A percentile compares a stretch with the other conserved stretches of the same genome.
These are phyloP conservation scores for Platyura marginata DNA, from an alignment of 1,140 invertebrate species.

Conservation along the genomic window DNA sequence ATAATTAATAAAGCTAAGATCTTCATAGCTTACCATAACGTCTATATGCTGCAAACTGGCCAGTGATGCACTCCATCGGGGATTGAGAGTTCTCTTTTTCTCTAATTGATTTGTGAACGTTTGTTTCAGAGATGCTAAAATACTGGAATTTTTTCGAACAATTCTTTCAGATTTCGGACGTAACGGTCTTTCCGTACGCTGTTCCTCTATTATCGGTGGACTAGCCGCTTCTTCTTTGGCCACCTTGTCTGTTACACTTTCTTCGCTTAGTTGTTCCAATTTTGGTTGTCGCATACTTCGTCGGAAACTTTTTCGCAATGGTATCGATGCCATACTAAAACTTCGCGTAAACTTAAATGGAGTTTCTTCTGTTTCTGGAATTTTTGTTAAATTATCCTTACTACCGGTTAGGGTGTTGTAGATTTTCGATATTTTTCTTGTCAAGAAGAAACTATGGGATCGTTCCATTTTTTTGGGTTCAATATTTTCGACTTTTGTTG, in stretches of 20 bases:
- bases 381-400: conserved; percentile 13
- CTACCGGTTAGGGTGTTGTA: conserved; percentile 19
- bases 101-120: conserved; percentile 2
- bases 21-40: conserved; percentile 24
- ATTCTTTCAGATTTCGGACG: conserved; percentile 15
- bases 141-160: conserved; percentile 3
- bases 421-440: conserved; percentile 15
- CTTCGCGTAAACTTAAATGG: conserved; percentile 19
- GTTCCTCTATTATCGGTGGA: conserved; percentile 8
- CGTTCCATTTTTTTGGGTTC: conserved; percentile 18
- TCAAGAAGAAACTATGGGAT: conserved; percentile 17
- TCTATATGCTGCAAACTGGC: conserved; percentile 23
- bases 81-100: conserved; percentile 18
- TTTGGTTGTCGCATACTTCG: conserved; percentile 20
- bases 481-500: conserved; percentile 1
- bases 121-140: not conserved
- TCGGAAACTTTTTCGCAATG: conserved; percentile 15
- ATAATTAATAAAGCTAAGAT: conserved; percentile 24
- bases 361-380: conserved; percentile 8
- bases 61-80: conserved; percentile 22
- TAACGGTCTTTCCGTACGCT: conserved; percentile 6
- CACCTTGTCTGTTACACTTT: conserved; percentile 9
- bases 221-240: conserved; percentile 3
- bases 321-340: conserved; percentile 16
- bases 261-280: conserved; percentile 20